A percentile compares a stretch with the other conserved stretches of the same genome.
These are phyloP conservation scores for Oophaga pumilio DNA, from an alignment of 2,113 vertebrate species.

Conservation along the genomic window DNA sequence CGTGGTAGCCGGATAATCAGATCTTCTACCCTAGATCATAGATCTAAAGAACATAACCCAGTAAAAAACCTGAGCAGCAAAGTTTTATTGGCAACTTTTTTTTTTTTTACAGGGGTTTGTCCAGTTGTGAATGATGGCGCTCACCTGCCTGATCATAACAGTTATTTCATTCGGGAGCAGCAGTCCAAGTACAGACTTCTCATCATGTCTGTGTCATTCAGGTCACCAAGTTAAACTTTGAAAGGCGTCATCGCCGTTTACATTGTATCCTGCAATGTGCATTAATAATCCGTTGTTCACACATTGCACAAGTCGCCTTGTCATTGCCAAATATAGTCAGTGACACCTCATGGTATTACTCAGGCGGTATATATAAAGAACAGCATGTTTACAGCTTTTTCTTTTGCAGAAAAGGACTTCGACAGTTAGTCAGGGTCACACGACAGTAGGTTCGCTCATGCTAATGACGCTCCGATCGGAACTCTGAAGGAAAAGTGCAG, in stretches of 20 bases:
- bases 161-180: neutral
- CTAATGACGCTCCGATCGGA: too few relatives aligned
- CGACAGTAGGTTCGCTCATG: too few relatives aligned
- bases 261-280: neutral
- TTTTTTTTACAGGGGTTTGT: neutral
- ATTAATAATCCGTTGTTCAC: neutral
- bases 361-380: too few relatives aligned
- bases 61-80: neutral
- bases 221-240: neutral
- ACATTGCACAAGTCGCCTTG: neutral
- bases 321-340: neutral
- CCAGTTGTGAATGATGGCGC: neutral
- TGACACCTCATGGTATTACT: too few relatives aligned
- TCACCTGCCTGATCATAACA: neutral
- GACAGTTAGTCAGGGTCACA: too few relatives aligned
- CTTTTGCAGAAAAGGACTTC: too few relatives aligned
- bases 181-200: neutral
- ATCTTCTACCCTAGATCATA: neutral
- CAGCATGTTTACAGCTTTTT: too few relatives aligned
- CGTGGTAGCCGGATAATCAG: neutral
- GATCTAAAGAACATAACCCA: neutral
- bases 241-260: neutral
- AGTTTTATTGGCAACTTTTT: neutral
- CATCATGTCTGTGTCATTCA: neutral
- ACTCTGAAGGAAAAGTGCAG: too few relatives aligned